phyloP scores from a whole-genome alignment of 2,113 vertebrate species.

The Pituophis catenifer region DNA sequence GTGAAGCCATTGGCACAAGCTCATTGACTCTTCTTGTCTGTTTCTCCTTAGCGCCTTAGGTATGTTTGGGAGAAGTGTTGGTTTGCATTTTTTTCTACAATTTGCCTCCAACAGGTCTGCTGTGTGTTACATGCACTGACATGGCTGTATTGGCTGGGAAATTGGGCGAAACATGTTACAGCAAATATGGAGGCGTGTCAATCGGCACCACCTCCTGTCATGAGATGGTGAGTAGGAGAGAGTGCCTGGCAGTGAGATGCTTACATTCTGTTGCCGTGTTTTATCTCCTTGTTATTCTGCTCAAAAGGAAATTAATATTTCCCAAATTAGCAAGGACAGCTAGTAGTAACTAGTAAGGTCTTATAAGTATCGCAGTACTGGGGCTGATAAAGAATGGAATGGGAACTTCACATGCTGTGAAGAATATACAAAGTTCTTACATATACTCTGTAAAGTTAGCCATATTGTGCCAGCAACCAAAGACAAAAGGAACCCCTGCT shows the following conservation, averaged over 20 bases:
- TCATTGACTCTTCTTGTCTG: not conserved
- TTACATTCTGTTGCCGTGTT: not conserved
- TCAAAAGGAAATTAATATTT: not conserved
- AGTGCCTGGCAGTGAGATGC: accelerated
- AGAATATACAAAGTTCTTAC: not conserved
- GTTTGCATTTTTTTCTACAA: not conserved
- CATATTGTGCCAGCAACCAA: no score
- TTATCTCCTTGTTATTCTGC: not conserved
- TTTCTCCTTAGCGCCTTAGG: not conserved
- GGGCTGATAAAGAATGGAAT: not conserved
- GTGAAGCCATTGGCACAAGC: not conserved
- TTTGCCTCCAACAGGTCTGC: constrained; percentile 71
- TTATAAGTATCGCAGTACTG: not conserved
- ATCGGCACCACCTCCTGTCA: constrained; percentile 91
- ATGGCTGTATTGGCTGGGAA: constrained; percentile 92
- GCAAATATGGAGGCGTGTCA: constrained; percentile 89
- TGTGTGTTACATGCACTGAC: constrained; percentile 92
- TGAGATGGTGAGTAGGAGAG: constrained; percentile 81
- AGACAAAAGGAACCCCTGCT: not conserved
- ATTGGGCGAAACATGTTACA: constrained; percentile 87
- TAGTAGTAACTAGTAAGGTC: not conserved
- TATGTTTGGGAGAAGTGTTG: not conserved
- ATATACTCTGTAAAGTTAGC: not conserved
- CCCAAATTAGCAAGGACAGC: not conserved
- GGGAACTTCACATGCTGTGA: not conserved